Conservation (phyloP, 2,888 invertebrate species). For the Anticlea derivata region DNA sequence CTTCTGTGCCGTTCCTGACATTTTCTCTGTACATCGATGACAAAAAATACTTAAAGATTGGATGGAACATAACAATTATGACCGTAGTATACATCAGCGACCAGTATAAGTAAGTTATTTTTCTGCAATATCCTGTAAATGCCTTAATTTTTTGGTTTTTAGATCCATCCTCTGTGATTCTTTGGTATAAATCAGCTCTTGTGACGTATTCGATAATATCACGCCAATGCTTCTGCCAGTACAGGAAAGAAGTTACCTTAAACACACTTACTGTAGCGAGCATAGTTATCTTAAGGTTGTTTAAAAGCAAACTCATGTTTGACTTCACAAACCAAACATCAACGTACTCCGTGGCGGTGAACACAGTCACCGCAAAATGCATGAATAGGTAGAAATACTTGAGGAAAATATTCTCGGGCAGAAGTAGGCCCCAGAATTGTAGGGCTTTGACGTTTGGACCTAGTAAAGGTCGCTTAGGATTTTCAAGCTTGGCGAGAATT, state of each 20-base stretch:
- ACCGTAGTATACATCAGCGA: slow-evolving; percentile 67
- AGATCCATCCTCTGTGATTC: slow-evolving; percentile 41
- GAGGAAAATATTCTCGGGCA: slow-evolving; percentile 52
- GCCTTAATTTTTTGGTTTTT: slow-evolving; percentile 48
- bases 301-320: slow-evolving; percentile 61
- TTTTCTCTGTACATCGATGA: slow-evolving; percentile 54
- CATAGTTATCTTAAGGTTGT: slow-evolving; percentile 70
- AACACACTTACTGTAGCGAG: slow-evolving; percentile 63
- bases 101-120: slow-evolving; percentile 66
- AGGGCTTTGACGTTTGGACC: slow-evolving; percentile 69
- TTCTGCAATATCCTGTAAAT: slow-evolving; percentile 65
- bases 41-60: slow-evolving; percentile 56
- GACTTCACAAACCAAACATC: slow-evolving; percentile 70
- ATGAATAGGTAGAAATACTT: slow-evolving; percentile 57
- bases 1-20: slow-evolving; percentile 56
- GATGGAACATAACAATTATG: slow-evolving; percentile 58
- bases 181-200: slow-evolving; percentile 54
- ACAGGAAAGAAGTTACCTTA: slow-evolving; percentile 62
- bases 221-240: slow-evolving; percentile 64
- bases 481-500: slow-evolving; percentile 57
- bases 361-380: slow-evolving; percentile 60
- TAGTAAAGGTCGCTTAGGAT: slow-evolving; percentile 59
- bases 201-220: slow-evolving; percentile 65
- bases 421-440: slow-evolving; percentile 68
- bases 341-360: slow-evolving; percentile 62